Base-by-base conservation (phyloP, 2,888 invertebrate species). In the Cabera pusaria region DNA sequence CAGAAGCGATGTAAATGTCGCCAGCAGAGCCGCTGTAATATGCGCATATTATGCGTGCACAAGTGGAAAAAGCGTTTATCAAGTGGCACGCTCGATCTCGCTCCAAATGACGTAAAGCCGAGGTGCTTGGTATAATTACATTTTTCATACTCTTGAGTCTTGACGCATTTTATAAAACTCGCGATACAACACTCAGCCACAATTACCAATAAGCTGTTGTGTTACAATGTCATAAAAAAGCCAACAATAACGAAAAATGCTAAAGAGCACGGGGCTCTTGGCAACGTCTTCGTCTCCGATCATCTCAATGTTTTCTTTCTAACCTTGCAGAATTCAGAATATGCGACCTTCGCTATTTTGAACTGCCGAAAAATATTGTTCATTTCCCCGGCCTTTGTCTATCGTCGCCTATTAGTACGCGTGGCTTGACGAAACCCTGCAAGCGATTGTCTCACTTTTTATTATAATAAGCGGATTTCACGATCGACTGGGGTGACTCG, bases 381-480 rank as follows among this genome's bases (percentile, higher is more conserved):
- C 6, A 6, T 6, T 23, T 3, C 11, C 10, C 16, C 16, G 16
- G 31, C 22, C n/a, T 17, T 7, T 12, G 16, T 4, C 14, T 14
- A 4, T 14, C 4, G 4, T 14, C 4, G 2, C 14, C n/a, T n/a
- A n/a, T 23, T 22, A 21, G 16, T 35, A 24, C 3, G 19, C 7
- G 10, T 12, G 21, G 21, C 53, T 44, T 33, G 43, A 34, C 44
- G 79, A 79, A 82, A 66, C 75, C 82, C 56, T 67, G 60, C 53
- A 74, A 72, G 59, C 49, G 60, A 52, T 41, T 42, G 58, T 55
- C 52, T 66, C 53, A 55, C 56, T 68, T 72, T 74, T 72, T 72
- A 72, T 73, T 72, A 65, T 72, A 68, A 74, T 83, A 82, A 81
- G 74, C 75, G 66, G 79, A 75, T 83, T 81, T 72, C 49, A 61